A percentile compares a stretch with the other conserved stretches of the same genome.
These are phyloP conservation scores for Cardiocondyla obscurior DNA, from an alignment of 1,140 invertebrate species.

Conservation along the genomic window DNA sequence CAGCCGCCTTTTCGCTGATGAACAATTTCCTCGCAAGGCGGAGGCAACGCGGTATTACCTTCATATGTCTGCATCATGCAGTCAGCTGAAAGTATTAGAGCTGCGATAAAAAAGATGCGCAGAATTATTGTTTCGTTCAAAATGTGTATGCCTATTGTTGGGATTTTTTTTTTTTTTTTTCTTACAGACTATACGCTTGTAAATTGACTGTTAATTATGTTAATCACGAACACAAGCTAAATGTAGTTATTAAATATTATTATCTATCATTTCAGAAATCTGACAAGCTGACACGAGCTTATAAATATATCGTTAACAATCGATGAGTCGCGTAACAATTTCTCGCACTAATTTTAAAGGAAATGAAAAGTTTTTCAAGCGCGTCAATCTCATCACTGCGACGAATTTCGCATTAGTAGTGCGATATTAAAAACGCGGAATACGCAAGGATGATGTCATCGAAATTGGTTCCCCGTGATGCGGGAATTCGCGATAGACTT, in stretches of 20 bases:
- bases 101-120: background rate
- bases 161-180: too few species aligned
- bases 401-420: conserved; percentile 42
- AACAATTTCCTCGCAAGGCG: conserved; percentile 69
- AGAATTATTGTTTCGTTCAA: background rate
- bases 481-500: conserved; percentile 32
- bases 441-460: background rate
- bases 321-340: background rate
- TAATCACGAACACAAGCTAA: background rate
- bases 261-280: conserved; percentile 1
- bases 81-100: conserved; percentile 67
- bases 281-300: background rate
- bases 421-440: background rate
- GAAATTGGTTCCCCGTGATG: conserved; percentile 50
- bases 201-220: background rate
- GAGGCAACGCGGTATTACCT: conserved; percentile 50
- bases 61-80: conserved; percentile 73
- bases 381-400: background rate
- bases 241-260: background rate
- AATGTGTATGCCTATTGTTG: background rate
- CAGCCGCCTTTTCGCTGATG: conserved; percentile 75
- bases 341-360: background rate
- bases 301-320: background rate
- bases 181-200: background rate
- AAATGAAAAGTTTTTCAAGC: background rate